Evolutionary conservation across 2,888 invertebrate species (phyloP).

Genomic region (Anthoptus insignis): DNA sequence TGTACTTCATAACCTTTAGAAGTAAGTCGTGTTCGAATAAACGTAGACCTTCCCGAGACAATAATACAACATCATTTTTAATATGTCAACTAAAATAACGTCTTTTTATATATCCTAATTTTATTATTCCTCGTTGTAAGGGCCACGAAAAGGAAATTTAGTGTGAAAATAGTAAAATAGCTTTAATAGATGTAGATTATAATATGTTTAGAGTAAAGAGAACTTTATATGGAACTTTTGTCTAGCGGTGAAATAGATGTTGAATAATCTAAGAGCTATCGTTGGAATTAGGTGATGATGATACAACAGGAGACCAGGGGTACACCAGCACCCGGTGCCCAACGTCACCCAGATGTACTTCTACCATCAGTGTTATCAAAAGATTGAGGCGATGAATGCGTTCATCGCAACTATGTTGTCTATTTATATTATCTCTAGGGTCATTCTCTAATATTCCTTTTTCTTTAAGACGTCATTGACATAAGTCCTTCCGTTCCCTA

Average conservation of each 20-base stretch:
- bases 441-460: too few relatives aligned
- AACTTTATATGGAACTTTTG: conserved; percentile 5
- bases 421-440: too few relatives aligned
- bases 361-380: too few relatives aligned
- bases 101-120: conserved; percentile 3
- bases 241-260: conserved; percentile 7
- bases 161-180: conserved; percentile 75
- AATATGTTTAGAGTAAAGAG: conserved; percentile 19
- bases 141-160: conserved; percentile 42
- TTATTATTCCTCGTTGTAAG: background rate
- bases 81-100: background rate
- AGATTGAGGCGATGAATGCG: too few relatives aligned
- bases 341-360: too few relatives aligned
- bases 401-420: too few relatives aligned
- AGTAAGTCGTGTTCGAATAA: conserved; percentile 32
- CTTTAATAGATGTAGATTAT: conserved; percentile 72
- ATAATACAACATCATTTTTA: conserved; percentile 5
- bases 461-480: background rate
- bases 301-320: background rate
- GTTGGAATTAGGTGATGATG: conserved; percentile 27
- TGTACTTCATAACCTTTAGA: conserved; percentile 27
- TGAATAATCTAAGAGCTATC: conserved; percentile 42
- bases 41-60: conserved; percentile 30
- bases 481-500: conserved; percentile 3
- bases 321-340: background rate